Conservation (phyloP, 2,888 invertebrate genomes). For the Brachycybe producta region DNA sequence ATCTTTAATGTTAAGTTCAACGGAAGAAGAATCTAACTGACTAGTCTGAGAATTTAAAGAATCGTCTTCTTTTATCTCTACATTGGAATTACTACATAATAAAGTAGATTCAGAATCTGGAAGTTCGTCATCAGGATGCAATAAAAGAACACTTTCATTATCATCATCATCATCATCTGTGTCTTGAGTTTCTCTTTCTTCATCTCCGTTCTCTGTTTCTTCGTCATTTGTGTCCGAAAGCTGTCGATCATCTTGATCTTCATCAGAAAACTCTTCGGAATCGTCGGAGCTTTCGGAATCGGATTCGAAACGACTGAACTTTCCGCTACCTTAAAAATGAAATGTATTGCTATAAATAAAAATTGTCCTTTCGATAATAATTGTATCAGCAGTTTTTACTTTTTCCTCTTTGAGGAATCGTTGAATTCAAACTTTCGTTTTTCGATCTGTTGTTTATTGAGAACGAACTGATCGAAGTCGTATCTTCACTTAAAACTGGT, state of each 20-base stretch:
- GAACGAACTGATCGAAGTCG: neutral
- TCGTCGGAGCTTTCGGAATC: constrained; percentile 11
- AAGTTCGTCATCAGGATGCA: neutral
- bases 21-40: too few species aligned
- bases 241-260: constrained; percentile 4
- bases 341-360: neutral
- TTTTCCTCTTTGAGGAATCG: constrained; percentile 8
- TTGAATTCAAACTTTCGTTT: neutral
- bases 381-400: constrained; percentile 4
- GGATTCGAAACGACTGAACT: constrained; percentile 17
- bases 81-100: too few species aligned
- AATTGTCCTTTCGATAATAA: neutral
- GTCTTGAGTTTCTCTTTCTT: neutral
- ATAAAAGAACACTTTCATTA: neutral
- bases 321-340: constrained; percentile 8
- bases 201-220: neutral
- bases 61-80: too few species aligned
- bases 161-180: neutral
- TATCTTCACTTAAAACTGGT: neutral
- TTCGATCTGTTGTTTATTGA: neutral
- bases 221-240: neutral
- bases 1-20: too few species aligned
- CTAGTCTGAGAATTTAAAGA: too few species aligned
- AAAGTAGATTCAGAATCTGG: neutral
- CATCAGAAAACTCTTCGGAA: constrained; percentile 3